Evolutionary conservation across 2,113 vertebrate genomes (phyloP), one percentile per base, ranked within the genome.

Genomic region (Cyanoderma ruficeps): DNA sequence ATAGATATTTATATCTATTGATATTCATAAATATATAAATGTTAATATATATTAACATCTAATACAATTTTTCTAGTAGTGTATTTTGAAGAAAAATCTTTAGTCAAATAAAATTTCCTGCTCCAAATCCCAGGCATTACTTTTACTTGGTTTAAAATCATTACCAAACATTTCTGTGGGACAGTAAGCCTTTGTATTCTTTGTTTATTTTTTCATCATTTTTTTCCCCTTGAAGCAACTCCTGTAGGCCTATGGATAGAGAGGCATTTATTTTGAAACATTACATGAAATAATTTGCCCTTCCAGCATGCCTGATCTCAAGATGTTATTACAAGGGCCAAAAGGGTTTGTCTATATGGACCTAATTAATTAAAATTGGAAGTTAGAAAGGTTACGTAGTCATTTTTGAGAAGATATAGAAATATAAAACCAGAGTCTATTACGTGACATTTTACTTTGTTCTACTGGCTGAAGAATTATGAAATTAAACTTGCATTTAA

Each of bases 281-380:
- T 20, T 61, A 5, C 42, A 31, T 87, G 68, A 85, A 94, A 55
- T 78, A 1, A 67, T 90, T 91, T 95, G 74, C 49, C 52, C 52
- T 93, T 69, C 71, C 49, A 85, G 74, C 42, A 39, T 55, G 42
- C 41, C 27, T 70, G 59, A 82, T 33, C 69, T 85, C 42, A 47
- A 67, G 64, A 92, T 89, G 46, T 71, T 88, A 76, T 81, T 90
- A 59, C 46, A 69, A 88, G 90, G 81, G 71, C 74, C 60, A 72
- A 77, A 88, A 81, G 71, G 53, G 49, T 82, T 86, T 83, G 74
- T 65, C 88, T 89, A 3, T 83, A 49, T 72, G 70, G 90, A 80
- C 63, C 60, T 84, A 82, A 93, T 91, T 88, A 87, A 94, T 95
- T 94, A 78, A 86, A 96, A 93, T 93, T 82, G 31, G n/a, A 77